A percentile compares a stretch with the other conserved stretches of the same genome.
phyloP scores from a whole-genome alignment of 2,797 vertebrate species.

The Okamejei kenojei region DNA sequence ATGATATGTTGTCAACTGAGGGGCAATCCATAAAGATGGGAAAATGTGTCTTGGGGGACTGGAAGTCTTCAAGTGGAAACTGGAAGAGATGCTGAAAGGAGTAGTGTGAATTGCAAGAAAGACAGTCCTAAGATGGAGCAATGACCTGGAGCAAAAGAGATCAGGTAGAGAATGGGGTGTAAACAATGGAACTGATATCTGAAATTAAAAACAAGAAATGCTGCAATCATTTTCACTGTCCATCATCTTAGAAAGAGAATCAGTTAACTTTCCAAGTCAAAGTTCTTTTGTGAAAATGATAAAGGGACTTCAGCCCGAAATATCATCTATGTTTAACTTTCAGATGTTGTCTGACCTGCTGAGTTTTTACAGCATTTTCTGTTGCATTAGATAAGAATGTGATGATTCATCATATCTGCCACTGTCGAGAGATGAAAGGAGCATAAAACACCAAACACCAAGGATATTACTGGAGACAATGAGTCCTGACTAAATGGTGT shows the following conservation, averaged over 20 bases:
- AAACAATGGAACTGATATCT: no score
- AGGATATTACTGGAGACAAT: neutral
- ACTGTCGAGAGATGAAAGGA: neutral
- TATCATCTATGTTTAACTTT: no score
- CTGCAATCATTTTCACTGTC: no score
- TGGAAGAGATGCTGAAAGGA: neutral
- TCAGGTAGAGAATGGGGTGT: no score
- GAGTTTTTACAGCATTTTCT: no score
- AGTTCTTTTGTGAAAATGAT: no score
- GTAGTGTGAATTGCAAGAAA: neutral
- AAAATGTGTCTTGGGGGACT: neutral
- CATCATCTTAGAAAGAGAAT: no score
- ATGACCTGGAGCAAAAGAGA: neutral
- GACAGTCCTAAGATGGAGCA: neutral
- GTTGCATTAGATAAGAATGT: neutral
- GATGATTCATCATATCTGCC: neutral
- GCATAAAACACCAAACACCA: neutral
- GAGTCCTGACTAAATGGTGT: neutral
- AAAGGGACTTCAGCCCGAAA: no score
- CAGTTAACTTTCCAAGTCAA: no score
- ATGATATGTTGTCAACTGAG: neutral
- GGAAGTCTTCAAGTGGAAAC: neutral
- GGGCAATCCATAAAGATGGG: neutral
- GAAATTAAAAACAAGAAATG: no score
- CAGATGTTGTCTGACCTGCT: no score